Evolutionary conservation across 2,888 invertebrate genomes (phyloP).

Genomic region (Ferrisia virgata): DNA sequence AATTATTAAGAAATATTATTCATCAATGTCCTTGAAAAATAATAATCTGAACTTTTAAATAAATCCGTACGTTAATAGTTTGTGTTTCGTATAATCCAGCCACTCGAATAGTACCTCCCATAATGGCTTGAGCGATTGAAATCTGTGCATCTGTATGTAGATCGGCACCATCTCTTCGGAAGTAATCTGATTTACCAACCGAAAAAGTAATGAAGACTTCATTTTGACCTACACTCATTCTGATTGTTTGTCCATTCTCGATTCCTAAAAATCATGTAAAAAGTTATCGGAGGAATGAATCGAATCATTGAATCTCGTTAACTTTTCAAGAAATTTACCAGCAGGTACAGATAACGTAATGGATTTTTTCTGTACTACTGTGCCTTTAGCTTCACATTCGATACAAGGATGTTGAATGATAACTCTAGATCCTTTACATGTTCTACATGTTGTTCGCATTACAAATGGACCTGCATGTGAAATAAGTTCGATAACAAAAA

Average conservation of each 20-base stretch:
- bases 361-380: conserved; percentile 80
- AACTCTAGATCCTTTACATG: conserved; percentile 79
- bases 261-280: conserved; percentile 63
- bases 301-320: neutral
- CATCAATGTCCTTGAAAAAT: neutral
- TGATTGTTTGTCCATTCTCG: conserved; percentile 94
- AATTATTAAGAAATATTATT: conserved; percentile 44
- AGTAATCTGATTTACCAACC: conserved; percentile 84
- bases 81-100: conserved; percentile 96
- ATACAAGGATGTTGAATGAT: conserved; percentile 85
- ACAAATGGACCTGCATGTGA: conserved; percentile 85
- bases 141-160: conserved; percentile 92
- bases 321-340: conserved; percentile 53
- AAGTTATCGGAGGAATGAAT: neutral
- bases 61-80: conserved; percentile 67
- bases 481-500: neutral
- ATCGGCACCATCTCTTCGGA: conserved; percentile 89
- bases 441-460: conserved; percentile 92
- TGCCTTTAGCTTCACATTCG: conserved; percentile 92
- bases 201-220: conserved; percentile 93
- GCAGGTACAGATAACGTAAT: conserved; percentile 92
- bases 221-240: conserved; percentile 88
- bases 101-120: conserved; percentile 89
- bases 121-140: conserved; percentile 83
- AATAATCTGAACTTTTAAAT: neutral